Percentiles rank a stretch among this genome's conserved stretches.
Evolutionary conservation across 1,140 invertebrate genomes (phyloP).

Genomic region (Pogonus chalceus): DNA sequence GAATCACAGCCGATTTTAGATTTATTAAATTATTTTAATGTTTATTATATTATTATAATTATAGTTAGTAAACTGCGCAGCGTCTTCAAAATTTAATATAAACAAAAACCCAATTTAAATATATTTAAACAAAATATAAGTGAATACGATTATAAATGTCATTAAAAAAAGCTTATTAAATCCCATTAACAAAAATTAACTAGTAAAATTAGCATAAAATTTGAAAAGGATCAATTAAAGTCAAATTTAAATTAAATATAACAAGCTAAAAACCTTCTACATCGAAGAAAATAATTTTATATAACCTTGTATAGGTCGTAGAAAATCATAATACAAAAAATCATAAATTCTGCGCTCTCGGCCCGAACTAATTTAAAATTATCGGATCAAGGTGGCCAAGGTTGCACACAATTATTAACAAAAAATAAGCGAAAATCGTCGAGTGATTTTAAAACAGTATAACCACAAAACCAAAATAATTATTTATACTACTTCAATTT

Average conservation of each 20-base stretch:
- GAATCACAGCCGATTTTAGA: too few species aligned
- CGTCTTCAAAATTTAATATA: too few species aligned
- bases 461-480: not conserved
- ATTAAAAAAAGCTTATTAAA: too few species aligned
- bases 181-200: too few species aligned
- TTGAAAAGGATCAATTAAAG: not conserved
- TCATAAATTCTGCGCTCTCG: not conserved
- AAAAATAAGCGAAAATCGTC: not conserved
- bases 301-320: not conserved
- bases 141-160: too few species aligned
- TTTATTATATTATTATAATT: too few species aligned
- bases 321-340: not conserved
- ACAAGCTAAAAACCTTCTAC: not conserved
- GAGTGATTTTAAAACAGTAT: not conserved
- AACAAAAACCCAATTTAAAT: too few species aligned
- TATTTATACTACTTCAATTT: not conserved
- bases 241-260: not conserved
- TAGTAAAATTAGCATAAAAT: too few species aligned
- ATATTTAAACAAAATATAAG: too few species aligned
- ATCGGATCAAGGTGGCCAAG: slow-evolving; percentile 2
- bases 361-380: slow-evolving; percentile 4
- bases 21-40: too few species aligned
- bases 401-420: not conserved
- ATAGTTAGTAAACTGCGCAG: too few species aligned
- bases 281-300: not conserved